Percentiles rank a stretch among this genome's conserved stretches.
Conservation (phyloP, 2,797 vertebrate genomes). For the Chloroceryle inda region DNA sequence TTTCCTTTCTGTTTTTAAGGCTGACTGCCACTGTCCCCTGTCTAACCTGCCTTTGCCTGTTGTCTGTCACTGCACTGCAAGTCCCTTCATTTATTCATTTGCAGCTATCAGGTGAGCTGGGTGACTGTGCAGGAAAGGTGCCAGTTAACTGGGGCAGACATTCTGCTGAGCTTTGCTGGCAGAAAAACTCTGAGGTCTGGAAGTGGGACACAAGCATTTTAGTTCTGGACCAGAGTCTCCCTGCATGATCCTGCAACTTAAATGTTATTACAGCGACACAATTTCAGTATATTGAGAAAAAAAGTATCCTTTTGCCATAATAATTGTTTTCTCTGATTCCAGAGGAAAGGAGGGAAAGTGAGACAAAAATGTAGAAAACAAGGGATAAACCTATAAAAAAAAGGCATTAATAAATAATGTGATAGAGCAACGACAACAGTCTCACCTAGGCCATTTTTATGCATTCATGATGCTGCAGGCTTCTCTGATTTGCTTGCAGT, state of each 20-base stretch:
- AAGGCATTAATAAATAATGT: not conserved
- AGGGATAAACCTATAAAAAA: not conserved
- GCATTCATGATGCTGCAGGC: not conserved
- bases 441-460: not conserved
- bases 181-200: not conserved
- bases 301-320: not conserved
- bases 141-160: not conserved
- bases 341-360: not conserved
- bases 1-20: not conserved
- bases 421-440: not conserved
- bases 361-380: not conserved
- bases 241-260: not conserved
- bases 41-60: not conserved
- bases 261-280: not conserved
- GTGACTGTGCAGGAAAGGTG: not conserved
- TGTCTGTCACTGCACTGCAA: not conserved
- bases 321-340: not conserved
- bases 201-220: not conserved
- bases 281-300: not conserved
- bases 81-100: not conserved
- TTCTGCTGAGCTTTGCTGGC: constrained; percentile 27
- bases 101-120: not conserved
- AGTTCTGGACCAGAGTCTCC: not conserved
- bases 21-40: not conserved
- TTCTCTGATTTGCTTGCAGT: not conserved